Percentiles rank a stretch among this genome's conserved stretches.
phyloP scores from a whole-genome alignment of 2,113 vertebrate genomes.

The Myotis davidii region DNA sequence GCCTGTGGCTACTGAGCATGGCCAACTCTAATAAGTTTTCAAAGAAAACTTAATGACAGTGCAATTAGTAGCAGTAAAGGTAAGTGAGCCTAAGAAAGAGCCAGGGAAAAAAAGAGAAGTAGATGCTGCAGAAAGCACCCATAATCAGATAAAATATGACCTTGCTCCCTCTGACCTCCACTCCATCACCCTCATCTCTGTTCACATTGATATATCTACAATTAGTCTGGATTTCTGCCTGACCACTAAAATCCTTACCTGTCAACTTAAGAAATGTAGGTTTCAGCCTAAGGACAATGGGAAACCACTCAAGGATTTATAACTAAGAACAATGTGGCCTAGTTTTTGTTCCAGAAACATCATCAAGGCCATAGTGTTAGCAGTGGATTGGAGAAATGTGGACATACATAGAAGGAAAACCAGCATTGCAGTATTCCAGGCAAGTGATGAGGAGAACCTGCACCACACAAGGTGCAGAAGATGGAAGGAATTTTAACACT shows the following conservation, averaged over 20 bases:
- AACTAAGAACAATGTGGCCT: neutral
- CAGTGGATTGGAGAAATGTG: neutral
- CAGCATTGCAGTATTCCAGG: neutral
- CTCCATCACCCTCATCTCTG: neutral
- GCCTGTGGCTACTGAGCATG: neutral
- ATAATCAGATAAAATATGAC: neutral
- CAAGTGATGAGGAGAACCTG: neutral
- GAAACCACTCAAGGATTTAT: neutral
- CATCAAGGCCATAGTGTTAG: neutral
- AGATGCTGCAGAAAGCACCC: neutral
- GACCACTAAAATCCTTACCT: neutral
- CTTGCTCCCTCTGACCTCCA: neutral
- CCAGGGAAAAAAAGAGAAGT: neutral
- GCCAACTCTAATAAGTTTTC: neutral
- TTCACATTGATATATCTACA: neutral
- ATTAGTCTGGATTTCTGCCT: neutral
- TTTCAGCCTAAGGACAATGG: neutral
- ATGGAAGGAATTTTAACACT: neutral
- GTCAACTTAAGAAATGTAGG: neutral
- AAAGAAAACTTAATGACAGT: neutral
- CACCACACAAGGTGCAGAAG: rapidly evolving
- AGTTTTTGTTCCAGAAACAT: neutral
- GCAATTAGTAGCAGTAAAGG: neutral
- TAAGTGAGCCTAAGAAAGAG: neutral
- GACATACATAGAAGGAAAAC: neutral